A percentile compares a stretch with the other conserved stretches of the same genome.
Evolutionary conservation across 2,797 vertebrate genomes (phyloP).

Genomic region (Notolabrus celidotus): DNA sequence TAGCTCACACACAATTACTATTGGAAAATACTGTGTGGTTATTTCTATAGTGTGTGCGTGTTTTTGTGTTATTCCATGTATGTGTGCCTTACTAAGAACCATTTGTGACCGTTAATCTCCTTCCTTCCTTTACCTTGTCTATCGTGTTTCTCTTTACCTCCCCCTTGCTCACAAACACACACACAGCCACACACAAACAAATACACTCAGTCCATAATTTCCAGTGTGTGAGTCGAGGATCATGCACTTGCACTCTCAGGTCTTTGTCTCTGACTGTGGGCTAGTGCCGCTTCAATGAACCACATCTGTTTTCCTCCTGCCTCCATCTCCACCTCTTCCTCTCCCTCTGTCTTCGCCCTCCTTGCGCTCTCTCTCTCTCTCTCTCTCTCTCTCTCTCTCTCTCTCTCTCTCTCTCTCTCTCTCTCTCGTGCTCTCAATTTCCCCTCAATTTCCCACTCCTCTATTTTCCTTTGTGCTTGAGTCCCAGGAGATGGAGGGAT

Average conservation of each 20-base stretch:
- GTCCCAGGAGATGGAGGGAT: constrained; percentile 59
- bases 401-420: constrained; percentile 12
- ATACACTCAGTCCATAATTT: constrained; percentile 64
- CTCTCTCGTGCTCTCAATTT: constrained; percentile 52
- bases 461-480: constrained; percentile 72
- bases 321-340: constrained; percentile 37
- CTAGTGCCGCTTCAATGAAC: constrained; percentile 74
- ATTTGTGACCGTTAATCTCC: constrained; percentile 11
- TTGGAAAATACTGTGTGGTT: constrained; percentile 7
- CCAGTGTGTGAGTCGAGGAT: constrained; percentile 66
- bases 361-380: not conserved
- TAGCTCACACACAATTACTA: constrained; percentile 27
- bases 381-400: not conserved
- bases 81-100: not conserved
- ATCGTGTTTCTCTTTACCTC: not conserved
- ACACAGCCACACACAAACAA: constrained; percentile 35
- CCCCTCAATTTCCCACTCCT: constrained; percentile 69
- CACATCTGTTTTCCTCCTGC: constrained; percentile 68
- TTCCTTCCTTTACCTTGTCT: not conserved
- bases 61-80: constrained; percentile 26
- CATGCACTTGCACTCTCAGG: constrained; percentile 69
- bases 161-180: not conserved
- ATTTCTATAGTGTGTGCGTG: constrained; percentile 18
- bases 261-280: constrained; percentile 77
- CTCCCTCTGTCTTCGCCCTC: constrained; percentile 52